Conservation (phyloP, 2,113 vertebrate genomes). For the Lanius ludovicianus region DNA sequence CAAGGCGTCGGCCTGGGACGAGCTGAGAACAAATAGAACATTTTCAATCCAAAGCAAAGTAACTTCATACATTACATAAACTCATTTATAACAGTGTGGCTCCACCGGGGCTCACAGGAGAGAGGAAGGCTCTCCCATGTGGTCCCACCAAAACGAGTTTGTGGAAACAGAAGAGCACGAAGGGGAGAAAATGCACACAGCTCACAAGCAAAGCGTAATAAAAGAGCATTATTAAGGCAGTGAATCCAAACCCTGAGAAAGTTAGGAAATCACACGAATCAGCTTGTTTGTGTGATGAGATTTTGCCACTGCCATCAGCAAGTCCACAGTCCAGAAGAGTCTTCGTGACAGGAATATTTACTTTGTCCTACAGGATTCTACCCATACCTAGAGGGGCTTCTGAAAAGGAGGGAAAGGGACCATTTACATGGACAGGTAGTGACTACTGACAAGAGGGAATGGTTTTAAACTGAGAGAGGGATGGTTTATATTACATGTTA, state of each 20-base stretch:
- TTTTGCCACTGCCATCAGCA: not conserved
- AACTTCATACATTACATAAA: not conserved
- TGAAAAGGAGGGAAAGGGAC: not conserved
- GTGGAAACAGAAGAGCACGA: not conserved
- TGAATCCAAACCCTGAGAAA: not conserved
- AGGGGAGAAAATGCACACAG: not conserved
- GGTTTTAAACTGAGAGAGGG: not conserved
- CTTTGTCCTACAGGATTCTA: not conserved
- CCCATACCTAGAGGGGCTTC: not conserved
- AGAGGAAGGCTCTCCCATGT: accelerated
- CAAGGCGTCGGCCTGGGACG: not conserved
- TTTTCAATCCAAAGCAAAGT: not conserved
- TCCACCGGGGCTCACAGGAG: not conserved
- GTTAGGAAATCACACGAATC: not conserved
- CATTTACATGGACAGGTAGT: not conserved
- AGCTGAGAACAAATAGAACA: not conserved
- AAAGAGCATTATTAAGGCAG: not conserved
- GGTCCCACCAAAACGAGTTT: not conserved
- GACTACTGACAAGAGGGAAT: not conserved
- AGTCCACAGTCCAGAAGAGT: too few relatives aligned
- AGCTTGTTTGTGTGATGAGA: not conserved
- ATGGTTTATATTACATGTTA: not conserved
- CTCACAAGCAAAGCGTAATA: not conserved
- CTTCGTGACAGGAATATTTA: not conserved
- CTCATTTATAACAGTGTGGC: not conserved